Percentiles rank a stretch among this genome's conserved stretches.
Evolutionary conservation across 2,113 vertebrate genomes (phyloP).

Genomic region (Xiphorhynchus elegans): DNA sequence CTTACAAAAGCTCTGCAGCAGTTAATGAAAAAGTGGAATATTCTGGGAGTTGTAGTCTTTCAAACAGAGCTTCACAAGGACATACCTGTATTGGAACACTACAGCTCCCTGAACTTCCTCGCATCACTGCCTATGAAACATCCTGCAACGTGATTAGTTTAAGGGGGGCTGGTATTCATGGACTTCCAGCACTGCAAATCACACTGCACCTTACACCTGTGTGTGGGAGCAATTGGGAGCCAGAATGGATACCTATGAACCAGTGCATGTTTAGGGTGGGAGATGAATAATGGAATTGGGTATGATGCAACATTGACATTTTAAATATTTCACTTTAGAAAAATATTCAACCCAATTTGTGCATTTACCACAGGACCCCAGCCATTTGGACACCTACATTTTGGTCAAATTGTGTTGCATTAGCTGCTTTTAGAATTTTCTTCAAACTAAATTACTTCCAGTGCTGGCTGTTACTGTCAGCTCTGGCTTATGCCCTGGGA

Average conservation of each 20-base stretch:
- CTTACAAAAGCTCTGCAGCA: constrained; percentile 57
- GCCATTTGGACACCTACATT: neutral
- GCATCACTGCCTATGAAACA: constrained; percentile 38
- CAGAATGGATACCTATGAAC: neutral
- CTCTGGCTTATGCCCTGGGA: rapidly evolving
- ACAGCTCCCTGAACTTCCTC: constrained; percentile 70
- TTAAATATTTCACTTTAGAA: neutral
- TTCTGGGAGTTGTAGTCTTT: constrained; percentile 74
- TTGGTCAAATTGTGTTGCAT: neutral
- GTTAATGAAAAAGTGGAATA: constrained; percentile 57
- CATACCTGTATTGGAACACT: constrained; percentile 71
- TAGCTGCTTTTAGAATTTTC: neutral
- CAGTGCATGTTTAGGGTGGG: neutral
- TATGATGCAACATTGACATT: neutral
- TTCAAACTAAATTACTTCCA: neutral
- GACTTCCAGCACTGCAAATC: constrained; percentile 9
- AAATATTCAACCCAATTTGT: neutral
- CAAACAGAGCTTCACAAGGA: constrained; percentile 72
- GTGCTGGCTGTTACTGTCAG: neutral
- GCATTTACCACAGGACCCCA: neutral
- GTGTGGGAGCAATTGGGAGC: neutral
- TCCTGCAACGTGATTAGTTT: constrained; percentile 5
- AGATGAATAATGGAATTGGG: neutral
- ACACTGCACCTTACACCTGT: neutral
- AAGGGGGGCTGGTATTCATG: neutral